Conservation (phyloP, 2,113 vertebrate genomes). For the Coreoperca whiteheadi region DNA sequence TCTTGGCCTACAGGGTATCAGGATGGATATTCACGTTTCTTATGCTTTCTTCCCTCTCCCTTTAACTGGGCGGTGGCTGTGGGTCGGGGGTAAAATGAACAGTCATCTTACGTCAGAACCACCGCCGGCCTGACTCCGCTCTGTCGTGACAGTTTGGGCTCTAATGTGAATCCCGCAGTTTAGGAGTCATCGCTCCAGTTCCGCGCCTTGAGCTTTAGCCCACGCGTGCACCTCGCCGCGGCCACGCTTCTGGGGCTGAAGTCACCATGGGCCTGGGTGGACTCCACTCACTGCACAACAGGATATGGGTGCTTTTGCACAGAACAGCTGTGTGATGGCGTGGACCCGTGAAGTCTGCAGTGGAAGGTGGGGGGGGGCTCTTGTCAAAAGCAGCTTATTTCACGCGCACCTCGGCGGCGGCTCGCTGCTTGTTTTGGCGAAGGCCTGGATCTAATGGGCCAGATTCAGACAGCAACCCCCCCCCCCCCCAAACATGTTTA, state of each 20-base stretch:
- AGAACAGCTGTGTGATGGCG: background rate
- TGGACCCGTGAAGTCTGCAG: slow-evolving; percentile 11
- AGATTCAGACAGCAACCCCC: background rate
- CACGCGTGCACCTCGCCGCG: no score
- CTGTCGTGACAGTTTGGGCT: background rate
- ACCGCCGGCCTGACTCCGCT: background rate
- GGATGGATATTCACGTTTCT: no score
- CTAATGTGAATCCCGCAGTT: background rate
- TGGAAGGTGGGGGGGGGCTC: no score
- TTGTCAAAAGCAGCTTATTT: background rate
- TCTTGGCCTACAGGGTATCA: no score
- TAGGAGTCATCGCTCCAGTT: background rate
- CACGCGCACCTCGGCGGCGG: background rate
- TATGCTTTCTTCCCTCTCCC: background rate
- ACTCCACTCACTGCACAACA: background rate
- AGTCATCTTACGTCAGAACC: background rate
- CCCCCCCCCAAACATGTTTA: background rate
- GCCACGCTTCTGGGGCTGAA: no score
- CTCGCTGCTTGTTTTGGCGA: slow-evolving; percentile 37
- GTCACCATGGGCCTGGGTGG: background rate
- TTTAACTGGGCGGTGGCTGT: no score
- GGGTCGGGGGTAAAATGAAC: background rate
- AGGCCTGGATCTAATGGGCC: slow-evolving; percentile 1
- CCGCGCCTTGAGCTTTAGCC: background rate
- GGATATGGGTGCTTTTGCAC: background rate